Base-by-base conservation (phyloP, 2,797 vertebrate genomes). In the Acanthopagrus latus region DNA sequence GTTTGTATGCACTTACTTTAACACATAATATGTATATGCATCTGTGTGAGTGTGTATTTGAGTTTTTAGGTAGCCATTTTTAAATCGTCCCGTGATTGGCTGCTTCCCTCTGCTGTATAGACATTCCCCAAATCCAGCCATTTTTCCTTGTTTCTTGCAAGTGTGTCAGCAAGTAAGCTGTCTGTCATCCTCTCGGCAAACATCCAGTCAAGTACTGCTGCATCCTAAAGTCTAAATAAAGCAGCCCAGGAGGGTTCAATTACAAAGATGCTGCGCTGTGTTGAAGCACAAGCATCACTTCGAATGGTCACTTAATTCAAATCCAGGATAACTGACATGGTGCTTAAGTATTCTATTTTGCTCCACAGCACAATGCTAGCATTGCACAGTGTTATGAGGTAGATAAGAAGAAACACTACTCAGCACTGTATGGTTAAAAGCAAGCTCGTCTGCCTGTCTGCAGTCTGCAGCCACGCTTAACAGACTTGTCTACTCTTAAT, bases 361-460 rank as follows among this genome's bases (percentile, higher is more conserved):
- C 85, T 80, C 64, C 84, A 74, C 69, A 65, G 89, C 78, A 87
- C 82, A 89, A 86, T 77, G 76, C 72, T 85, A 81, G 46, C 81
- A 79, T 77, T 87, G 74, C 60, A 82, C 86, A 70, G 86, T 74
- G 64, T 89, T 33, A 79, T 95, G 94, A 95, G 94, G 94, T 95
- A 95, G 94, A 93, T 92, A 88, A 76, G 81, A 85, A 86, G 82
- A 88, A 84, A 84, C 86, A 86, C 86, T 79, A 85, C 86, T 86
- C 81, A 80, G 85, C 86, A 76, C 84, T 86, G 88, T 62, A 78
- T 43, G 8, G 71, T 73, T 67, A 66, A 59, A 90, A 80, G 75
- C 56, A 54, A 76, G 82, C 80, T 74, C 21, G 21, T 83, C 74
- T 52, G 54, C 77, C 43, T 25, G 56, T 50, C 33, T 64, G 76